Base-by-base conservation (phyloP, 2,888 invertebrate genomes). In the Bombyx huttoni region DNA sequence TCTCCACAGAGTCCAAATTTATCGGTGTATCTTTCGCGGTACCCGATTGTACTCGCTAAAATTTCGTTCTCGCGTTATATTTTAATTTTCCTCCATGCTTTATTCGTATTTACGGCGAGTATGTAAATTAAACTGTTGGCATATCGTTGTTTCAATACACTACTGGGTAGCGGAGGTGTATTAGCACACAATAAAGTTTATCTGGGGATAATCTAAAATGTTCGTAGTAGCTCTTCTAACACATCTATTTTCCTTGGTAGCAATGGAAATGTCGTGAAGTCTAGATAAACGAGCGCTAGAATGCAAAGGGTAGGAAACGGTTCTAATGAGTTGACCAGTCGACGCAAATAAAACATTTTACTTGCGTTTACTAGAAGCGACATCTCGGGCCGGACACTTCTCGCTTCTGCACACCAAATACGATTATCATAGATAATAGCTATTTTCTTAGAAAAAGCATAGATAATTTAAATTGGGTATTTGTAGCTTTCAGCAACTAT, bases 141-240 rank as follows among this genome's bases (percentile, higher is more conserved):
- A 57, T 64, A 64, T 57, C 59, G 63, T 61, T 66, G 53, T 58
- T 61, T 54, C 59, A 62, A 60, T 66, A 64, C 54, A 62, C 66
- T 63, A 67, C 65, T 66, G 72, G 70, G 67, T 68, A 69, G 68
- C 62, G 60, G 62, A 64, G 59, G 60, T 68, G 70, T 76, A 85
- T 85, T 84, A 82, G 75, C 85, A 85, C 83, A 83, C 82, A 82
- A 82, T 83, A 81, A 81, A 76, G 70, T 69, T 72, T 76, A 77
- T 77, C 75, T 71, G 57, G 59, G 65, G 76, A 72, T 76, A 77
- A 81, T 78, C 79, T 78, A 65, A 60, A 63, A 66, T 73, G 65
- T 71, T 70, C 64, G 68, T 65, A 71, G 70, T 69, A 70, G 73
- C 67, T 78, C 72, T 80, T 77, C 80, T 80, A 81, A 82, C 83